These are phyloP conservation scores for Bellardia bayeri DNA, from an alignment of 2,888 invertebrate species.

Conservation along the genomic window DNA sequence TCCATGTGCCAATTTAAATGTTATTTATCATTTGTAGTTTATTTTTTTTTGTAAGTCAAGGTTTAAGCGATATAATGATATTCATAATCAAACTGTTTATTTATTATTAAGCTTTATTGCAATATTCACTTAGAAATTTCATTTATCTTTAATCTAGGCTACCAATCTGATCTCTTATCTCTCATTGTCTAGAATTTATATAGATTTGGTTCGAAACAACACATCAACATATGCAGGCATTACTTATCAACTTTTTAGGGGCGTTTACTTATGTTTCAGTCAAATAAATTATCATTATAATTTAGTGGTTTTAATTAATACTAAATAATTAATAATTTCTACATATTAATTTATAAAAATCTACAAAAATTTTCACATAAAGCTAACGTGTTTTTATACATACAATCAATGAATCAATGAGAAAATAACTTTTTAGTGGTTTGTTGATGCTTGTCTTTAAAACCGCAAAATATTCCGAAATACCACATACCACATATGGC, in stretches of 20 bases:
- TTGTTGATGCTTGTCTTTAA: neutral
- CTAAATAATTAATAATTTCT: neutral
- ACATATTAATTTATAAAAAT: neutral
- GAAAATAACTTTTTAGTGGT: neutral
- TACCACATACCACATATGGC: neutral
- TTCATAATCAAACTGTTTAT: too few relatives aligned
- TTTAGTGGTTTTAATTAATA: neutral
- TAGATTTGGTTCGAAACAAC: too few relatives aligned
- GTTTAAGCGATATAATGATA: too few relatives aligned
- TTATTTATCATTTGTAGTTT: too few relatives aligned
- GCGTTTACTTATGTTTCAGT: constrained; percentile 38
- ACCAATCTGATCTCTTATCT: neutral
- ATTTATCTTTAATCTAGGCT: neutral
- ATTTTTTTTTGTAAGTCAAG: too few relatives aligned
- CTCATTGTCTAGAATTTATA: neutral
- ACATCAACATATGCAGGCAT: too few relatives aligned
- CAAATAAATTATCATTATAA: constrained; percentile 23
- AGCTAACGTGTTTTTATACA: neutral
- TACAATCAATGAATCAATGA: too few relatives aligned
- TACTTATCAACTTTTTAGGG: constrained; percentile 40
- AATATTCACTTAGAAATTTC: neutral
- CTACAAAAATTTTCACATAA: neutral
- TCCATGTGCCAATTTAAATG: too few relatives aligned
- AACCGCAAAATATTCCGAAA: neutral
- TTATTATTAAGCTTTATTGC: neutral